Percentiles rank a stretch among this genome's conserved stretches.
Conservation (phyloP, 1,140 invertebrate genomes). For the Trachelipus rathkii region DNA sequence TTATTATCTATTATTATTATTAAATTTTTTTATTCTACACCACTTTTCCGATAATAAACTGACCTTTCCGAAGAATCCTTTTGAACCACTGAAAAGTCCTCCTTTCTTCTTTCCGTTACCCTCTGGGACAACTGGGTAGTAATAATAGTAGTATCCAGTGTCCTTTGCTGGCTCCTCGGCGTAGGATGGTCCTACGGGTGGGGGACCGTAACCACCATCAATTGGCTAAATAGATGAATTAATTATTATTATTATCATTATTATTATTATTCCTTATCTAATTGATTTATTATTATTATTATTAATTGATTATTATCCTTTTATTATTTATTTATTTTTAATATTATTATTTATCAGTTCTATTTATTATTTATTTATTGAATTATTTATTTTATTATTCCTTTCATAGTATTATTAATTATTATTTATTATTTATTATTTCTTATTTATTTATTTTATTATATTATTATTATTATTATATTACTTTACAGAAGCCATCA, state of each 20-base stretch:
- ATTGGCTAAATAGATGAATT: not conserved
- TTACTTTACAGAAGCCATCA: too few species aligned
- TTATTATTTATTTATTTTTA: not conserved
- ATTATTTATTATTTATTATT: too few species aligned
- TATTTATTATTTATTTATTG: not conserved
- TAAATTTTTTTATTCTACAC: too few species aligned
- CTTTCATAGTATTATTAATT: too few species aligned
- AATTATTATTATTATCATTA: not conserved
- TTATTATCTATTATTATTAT: too few species aligned
- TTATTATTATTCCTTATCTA: not conserved
- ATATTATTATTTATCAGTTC: not conserved
- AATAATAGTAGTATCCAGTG: slow-evolving; percentile 29
- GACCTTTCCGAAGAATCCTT: slow-evolving; percentile 28
- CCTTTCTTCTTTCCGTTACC: slow-evolving; percentile 10
- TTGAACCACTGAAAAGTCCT: slow-evolving; percentile 20
- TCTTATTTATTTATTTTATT: too few species aligned
- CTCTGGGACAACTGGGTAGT: slow-evolving; percentile 23
- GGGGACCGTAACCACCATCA: slow-evolving; percentile 20
- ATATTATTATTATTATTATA: too few species aligned
- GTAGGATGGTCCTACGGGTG: slow-evolving; percentile 9
- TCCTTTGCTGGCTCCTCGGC: slow-evolving; percentile 19
- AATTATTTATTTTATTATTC: too few species aligned
- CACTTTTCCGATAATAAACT: not conserved
- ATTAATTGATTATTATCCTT: too few species aligned
- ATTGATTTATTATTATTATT: not conserved